A percentile compares a stretch with the other conserved stretches of the same genome.
phyloP scores from a whole-genome alignment of 1,140 invertebrate genomes.

The Achatina immaculata region DNA sequence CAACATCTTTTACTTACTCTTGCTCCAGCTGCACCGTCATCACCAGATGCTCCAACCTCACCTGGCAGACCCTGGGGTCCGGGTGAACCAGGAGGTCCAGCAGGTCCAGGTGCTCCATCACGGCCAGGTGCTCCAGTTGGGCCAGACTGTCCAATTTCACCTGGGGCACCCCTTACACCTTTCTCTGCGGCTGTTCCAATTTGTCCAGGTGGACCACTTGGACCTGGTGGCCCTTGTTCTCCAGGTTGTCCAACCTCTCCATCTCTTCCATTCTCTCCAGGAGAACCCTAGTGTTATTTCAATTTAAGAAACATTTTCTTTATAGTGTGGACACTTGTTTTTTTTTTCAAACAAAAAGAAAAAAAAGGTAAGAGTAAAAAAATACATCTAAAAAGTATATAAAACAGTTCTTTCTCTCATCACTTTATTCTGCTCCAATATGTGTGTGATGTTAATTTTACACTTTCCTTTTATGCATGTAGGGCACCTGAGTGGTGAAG shows the following conservation, averaged over 20 bases:
- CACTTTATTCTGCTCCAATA: no score
- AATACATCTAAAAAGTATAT: no score
- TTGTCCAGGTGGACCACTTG: neutral
- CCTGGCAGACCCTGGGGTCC: constrained; percentile 16
- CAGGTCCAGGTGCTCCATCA: constrained; percentile 32
- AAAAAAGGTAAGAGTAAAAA: neutral
- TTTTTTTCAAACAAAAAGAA: neutral
- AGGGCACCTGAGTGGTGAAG: no score
- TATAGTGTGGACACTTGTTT: no score
- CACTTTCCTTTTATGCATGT: no score
- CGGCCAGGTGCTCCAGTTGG: constrained; percentile 46
- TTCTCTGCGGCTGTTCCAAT: neutral
- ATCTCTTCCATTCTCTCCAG: constrained; percentile 28
- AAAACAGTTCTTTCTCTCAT: no score
- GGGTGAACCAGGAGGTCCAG: constrained; percentile 22
- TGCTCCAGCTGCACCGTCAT: constrained; percentile 47
- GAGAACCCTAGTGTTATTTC: constrained; percentile 29
- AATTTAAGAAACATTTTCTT: no score
- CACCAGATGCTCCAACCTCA: constrained; percentile 29
- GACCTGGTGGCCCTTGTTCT: neutral
- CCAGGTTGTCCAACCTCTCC: neutral
- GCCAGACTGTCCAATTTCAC: constrained; percentile 28
- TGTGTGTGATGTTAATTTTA: no score
- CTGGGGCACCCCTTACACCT: neutral
- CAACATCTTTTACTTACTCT: constrained; percentile 27